phyloP scores from a whole-genome alignment of 2,888 invertebrate genomes.

The Acanthosepion esculentum region DNA sequence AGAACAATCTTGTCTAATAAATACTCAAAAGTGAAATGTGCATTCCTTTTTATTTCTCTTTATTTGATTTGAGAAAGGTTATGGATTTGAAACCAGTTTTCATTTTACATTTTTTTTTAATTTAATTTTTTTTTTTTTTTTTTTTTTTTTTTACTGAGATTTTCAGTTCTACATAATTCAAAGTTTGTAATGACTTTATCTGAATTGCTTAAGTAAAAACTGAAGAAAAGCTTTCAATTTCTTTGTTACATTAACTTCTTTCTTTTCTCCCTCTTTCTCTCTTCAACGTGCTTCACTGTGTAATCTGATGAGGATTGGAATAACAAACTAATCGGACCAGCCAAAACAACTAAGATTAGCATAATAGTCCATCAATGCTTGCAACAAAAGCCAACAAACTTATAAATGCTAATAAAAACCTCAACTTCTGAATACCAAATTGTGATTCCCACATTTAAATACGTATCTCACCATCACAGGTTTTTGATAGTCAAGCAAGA shows the following conservation, averaged over 20 bases:
- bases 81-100: not conserved
- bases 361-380: not conserved
- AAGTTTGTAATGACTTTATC: not conserved
- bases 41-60: not conserved
- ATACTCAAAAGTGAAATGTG: not conserved
- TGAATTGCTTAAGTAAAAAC: not conserved
- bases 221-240: not conserved
- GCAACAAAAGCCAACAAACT: not conserved
- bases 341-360: not conserved
- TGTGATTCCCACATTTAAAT: slow-evolving; percentile 22
- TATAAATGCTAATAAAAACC: slow-evolving; percentile 23
- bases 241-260: not conserved
- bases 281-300: not conserved
- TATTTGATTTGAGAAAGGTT: not conserved
- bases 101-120: not conserved
- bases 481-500: slow-evolving; percentile 18
- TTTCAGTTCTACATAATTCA: not conserved
- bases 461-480: slow-evolving; percentile 9
- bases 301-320: not conserved
- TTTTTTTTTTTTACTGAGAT: not conserved
- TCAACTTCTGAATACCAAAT: not conserved
- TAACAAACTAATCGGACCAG: not conserved
- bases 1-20: not conserved
- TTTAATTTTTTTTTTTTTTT: not conserved
- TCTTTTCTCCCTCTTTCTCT: not conserved